These are phyloP conservation scores for Petrocephalus microphthalmus DNA, from an alignment of 2,113 vertebrate species.

Conservation along the genomic window DNA sequence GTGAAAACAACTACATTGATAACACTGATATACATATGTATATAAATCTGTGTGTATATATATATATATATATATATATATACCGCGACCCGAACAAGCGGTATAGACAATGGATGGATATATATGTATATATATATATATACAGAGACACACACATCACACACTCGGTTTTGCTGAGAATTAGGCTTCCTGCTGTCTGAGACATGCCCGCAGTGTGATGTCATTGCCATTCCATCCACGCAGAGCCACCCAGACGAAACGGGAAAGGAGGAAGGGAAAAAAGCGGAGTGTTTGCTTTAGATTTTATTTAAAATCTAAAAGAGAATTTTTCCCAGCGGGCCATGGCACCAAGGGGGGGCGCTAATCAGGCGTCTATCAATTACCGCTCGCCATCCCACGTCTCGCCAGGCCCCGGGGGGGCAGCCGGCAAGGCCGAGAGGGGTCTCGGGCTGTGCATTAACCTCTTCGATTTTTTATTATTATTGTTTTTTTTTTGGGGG, in stretches of 20 bases:
- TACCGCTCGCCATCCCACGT: not conserved
- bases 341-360: not conserved
- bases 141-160: too few species aligned
- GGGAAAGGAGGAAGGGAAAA: not conserved
- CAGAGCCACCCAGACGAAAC: not conserved
- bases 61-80: not conserved
- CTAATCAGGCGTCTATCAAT: not conserved
- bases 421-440: not conserved
- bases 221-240: not conserved
- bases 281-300: not conserved
- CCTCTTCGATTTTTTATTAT: not conserved
- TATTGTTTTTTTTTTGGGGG: not conserved
- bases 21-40: not conserved
- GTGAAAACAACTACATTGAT: not conserved
- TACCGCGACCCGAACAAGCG: too few species aligned
- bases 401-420: not conserved
- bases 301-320: slow-evolving; percentile 11
- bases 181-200: not conserved
- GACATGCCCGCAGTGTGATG: not conserved
- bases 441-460: not conserved
- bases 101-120: too few species aligned
- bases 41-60: not conserved
- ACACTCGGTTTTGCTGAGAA: too few species aligned
- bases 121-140: not conserved
- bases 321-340: not conserved